phyloP scores from a whole-genome alignment of 2,113 vertebrate genomes.

The Pseudorectes ferrugineus region DNA sequence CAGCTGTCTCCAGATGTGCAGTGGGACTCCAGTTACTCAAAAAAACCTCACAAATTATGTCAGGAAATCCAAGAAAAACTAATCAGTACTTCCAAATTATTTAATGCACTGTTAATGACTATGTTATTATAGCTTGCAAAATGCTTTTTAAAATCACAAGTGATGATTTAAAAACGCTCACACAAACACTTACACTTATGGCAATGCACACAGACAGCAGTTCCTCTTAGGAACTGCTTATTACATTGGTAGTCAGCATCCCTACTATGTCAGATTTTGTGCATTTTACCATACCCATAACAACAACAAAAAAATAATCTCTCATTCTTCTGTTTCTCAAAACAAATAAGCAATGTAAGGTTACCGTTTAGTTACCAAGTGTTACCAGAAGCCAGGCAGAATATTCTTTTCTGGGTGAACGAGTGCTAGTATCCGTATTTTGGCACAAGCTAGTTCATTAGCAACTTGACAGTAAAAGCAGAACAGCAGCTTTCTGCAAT shows the following conservation, averaged over 20 bases:
- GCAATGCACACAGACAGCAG: not conserved
- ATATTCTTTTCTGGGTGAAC: not conserved
- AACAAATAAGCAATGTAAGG: not conserved
- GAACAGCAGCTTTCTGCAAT: not conserved
- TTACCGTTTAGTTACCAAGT: not conserved
- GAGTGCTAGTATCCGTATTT: not conserved
- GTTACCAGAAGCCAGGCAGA: not conserved
- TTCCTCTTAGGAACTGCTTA: not conserved
- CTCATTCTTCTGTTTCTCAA: not conserved
- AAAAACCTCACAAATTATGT: not conserved
- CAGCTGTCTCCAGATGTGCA: conserved; percentile 32
- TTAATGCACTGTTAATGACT: not conserved
- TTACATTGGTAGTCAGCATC: not conserved
- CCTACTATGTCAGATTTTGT: not conserved
- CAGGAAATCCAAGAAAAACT: conserved; percentile 24
- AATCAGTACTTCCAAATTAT: conserved; percentile 1
- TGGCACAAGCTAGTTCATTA: not conserved
- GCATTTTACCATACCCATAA: not conserved
- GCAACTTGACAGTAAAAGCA: not conserved
- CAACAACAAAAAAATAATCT: not conserved
- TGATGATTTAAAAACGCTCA: not conserved
- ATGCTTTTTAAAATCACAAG: not conserved
- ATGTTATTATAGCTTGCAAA: not conserved
- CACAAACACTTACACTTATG: not conserved
- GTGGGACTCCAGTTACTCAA: not conserved